Conservation (phyloP, 1,140 invertebrate genomes). For the Delia radicum region DNA sequence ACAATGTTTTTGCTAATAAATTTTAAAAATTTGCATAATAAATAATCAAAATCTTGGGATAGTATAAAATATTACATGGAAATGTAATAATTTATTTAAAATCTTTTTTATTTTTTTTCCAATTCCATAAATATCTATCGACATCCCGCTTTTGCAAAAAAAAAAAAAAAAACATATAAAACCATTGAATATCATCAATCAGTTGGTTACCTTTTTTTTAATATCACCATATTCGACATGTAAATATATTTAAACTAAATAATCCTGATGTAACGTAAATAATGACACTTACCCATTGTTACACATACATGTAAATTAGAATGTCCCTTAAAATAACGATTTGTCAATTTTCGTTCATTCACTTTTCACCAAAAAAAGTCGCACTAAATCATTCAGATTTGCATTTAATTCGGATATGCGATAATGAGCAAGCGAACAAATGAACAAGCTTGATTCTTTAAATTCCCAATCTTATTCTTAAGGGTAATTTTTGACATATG, state of each 20-base stretch:
- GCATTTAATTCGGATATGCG: too few species aligned
- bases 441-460: too few species aligned
- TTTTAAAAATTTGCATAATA: conserved; percentile 5
- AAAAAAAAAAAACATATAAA: background rate
- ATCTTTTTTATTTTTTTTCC: background rate
- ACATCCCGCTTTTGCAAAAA: background rate
- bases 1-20: background rate
- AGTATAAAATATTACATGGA: background rate
- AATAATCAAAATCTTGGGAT: background rate
- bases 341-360: too few species aligned
- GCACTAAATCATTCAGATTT: background rate
- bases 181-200: background rate
- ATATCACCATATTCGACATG: too few species aligned
- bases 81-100: background rate
- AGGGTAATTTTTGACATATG: too few species aligned
- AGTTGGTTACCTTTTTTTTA: background rate
- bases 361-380: background rate
- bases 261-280: too few species aligned
- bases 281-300: too few species aligned
- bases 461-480: too few species aligned
- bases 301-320: background rate
- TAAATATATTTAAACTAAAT: too few species aligned
- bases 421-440: too few species aligned
- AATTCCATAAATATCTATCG: background rate
- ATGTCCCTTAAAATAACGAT: too few species aligned